phyloP scores from a whole-genome alignment of 2,888 invertebrate species.

The Lissocephala sabroskyi region DNA sequence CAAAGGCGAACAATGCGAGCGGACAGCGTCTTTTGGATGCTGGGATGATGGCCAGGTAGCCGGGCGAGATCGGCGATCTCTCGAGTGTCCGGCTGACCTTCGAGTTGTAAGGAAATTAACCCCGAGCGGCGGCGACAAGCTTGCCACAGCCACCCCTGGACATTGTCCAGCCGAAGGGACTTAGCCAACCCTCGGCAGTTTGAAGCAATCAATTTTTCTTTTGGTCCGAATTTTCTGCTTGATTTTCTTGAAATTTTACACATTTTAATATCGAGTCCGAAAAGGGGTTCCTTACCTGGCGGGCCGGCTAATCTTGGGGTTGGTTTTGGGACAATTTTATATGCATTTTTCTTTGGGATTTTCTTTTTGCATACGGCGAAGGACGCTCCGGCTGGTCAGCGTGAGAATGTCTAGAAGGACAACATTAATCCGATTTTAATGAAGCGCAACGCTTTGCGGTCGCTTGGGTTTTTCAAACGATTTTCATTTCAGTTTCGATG shows the following conservation, averaged over 20 bases:
- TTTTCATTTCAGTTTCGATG: background rate
- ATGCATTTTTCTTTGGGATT: conserved; percentile 40
- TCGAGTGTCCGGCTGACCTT: conserved; percentile 50
- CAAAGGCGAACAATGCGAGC: conserved; percentile 40
- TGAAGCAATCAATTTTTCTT: conserved; percentile 23
- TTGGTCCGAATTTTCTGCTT: conserved; percentile 52
- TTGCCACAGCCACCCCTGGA: conserved; percentile 36
- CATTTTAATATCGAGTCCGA: conserved; percentile 22
- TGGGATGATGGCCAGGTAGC: conserved; percentile 19
- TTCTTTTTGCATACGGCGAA: conserved; percentile 45
- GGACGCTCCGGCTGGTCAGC: conserved; percentile 49
- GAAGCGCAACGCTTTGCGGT: conserved; percentile 71
- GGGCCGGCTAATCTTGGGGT: conserved; percentile 33
- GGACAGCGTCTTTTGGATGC: conserved; percentile 12
- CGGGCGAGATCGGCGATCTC: too few species aligned
- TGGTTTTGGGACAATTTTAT: conserved; percentile 43
- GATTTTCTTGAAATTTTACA: conserved; percentile 46
- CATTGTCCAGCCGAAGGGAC: conserved; percentile 31
- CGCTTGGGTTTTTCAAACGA: conserved; percentile 10
- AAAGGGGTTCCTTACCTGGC: conserved; percentile 33
- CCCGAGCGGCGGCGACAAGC: conserved; percentile 39
- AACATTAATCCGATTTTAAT: conserved; percentile 71
- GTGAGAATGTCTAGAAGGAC: conserved; percentile 46
- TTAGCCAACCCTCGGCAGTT: conserved; percentile 18
- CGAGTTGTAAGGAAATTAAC: conserved; percentile 53